These are phyloP conservation scores for Ceriagrion tenellum DNA, from an alignment of 2,888 invertebrate species.

Conservation along the genomic window DNA sequence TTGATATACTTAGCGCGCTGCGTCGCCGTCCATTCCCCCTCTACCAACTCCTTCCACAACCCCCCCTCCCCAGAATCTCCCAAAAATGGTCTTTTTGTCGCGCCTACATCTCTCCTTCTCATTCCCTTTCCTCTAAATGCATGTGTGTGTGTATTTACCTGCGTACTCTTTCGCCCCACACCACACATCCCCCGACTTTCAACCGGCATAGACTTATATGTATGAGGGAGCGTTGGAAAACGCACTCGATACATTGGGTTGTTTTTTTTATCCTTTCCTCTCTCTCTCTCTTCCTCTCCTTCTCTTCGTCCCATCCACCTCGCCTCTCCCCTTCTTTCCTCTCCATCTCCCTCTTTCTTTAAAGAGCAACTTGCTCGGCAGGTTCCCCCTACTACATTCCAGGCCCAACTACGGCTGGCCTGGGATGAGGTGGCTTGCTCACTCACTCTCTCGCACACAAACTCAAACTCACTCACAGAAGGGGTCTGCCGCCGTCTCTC, in stretches of 20 bases:
- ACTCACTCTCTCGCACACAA: too few species aligned
- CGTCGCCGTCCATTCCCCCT: too few species aligned
- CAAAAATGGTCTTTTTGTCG: constrained; percentile 29
- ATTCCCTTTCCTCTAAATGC: neutral
- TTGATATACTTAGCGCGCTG: neutral
- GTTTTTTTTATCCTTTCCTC: neutral
- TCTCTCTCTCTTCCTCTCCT: neutral
- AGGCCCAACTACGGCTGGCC: neutral
- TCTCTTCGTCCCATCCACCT: neutral
- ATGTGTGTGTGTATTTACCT: too few species aligned
- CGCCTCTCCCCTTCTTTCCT: neutral
- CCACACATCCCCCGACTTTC: neutral
- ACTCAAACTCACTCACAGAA: neutral
- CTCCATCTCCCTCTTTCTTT: neutral
- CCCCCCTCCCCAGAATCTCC: neutral
- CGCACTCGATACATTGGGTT: neutral
- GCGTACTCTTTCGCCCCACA: neutral
- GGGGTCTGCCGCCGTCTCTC: neutral
- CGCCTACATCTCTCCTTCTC: neutral
- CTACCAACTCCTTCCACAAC: too few species aligned
- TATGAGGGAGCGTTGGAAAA: neutral
- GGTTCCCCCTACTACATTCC: constrained; percentile 2
- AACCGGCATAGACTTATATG: neutral
- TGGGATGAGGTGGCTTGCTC: neutral
- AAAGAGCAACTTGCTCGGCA: constrained; percentile 2